Conservation (phyloP, 64 coral and sea anemone species). For the Montipora efflorescens region DNA sequence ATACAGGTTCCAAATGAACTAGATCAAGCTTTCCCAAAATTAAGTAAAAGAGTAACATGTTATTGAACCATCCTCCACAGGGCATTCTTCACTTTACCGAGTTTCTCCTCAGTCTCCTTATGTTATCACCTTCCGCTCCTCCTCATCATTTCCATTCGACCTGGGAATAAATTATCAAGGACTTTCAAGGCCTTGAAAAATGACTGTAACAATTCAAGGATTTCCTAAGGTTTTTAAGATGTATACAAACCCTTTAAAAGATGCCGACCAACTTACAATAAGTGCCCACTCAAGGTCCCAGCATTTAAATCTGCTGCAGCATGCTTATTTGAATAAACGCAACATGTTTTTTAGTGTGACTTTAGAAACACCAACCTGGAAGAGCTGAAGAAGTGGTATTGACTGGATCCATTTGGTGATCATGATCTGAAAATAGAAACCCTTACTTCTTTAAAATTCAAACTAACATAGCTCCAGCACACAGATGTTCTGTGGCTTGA, state of each 20-base stretch:
- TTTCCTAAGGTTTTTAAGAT: constrained; percentile 19
- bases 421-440: constrained; percentile 33
- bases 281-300: constrained; percentile 33
- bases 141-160: not conserved
- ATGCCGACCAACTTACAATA: not conserved
- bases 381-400: constrained; percentile 28
- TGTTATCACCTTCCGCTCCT: not conserved
- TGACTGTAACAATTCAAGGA: constrained; percentile 14
- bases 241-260: constrained; percentile 26
- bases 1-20: constrained; percentile 24
- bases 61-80: constrained; percentile 10
- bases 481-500: constrained; percentile 13
- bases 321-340: constrained; percentile 19
- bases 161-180: constrained; percentile 28
- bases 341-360: constrained; percentile 14
- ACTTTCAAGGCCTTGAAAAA: constrained; percentile 24
- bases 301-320: constrained; percentile 7
- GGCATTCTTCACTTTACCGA: constrained; percentile 9
- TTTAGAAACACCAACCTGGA: constrained; percentile 28
- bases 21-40: constrained; percentile 32
- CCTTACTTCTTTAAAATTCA: constrained; percentile 24
- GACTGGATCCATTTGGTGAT: constrained; percentile 21
- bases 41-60: constrained; percentile 8
- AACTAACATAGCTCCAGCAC: constrained; percentile 25
- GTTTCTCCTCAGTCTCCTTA: constrained; percentile 5